A percentile compares a stretch with the other conserved stretches of the same genome.
Evolutionary conservation across 1,140 invertebrate genomes (phyloP).

Genomic region (Sweltsa coloradensis): DNA sequence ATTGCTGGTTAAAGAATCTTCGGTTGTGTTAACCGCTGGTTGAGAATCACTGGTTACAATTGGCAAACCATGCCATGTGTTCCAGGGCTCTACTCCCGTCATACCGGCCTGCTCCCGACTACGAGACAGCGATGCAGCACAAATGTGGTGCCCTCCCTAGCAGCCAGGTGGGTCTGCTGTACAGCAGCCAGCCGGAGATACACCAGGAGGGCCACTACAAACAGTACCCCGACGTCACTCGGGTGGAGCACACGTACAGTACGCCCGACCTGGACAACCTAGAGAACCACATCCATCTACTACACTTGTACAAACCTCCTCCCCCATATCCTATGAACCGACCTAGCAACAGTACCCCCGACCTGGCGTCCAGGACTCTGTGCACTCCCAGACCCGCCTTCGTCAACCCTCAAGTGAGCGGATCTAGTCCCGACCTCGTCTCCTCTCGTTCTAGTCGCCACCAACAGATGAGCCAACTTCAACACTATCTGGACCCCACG

Average conservation of each 20-base stretch:
- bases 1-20: too few species aligned
- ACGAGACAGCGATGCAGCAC: constrained; percentile 82
- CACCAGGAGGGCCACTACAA: constrained; percentile 29
- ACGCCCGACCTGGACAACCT: constrained; percentile 34
- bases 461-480: background rate
- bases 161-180: constrained; percentile 30
- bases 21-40: too few species aligned
- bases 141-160: constrained; percentile 28
- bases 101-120: constrained; percentile 85
- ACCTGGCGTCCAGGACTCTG: constrained; percentile 42
- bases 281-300: constrained; percentile 36
- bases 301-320: constrained; percentile 66
- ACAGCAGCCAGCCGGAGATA: constrained; percentile 51
- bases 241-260: constrained; percentile 24
- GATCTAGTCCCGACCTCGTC: constrained; percentile 64
- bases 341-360: constrained; percentile 64
- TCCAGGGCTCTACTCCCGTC: constrained; percentile 61
- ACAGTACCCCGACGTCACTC: constrained; percentile 23
- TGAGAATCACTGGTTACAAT: too few species aligned
- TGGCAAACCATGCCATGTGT: too few species aligned
- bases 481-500: background rate
- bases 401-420: constrained; percentile 41
- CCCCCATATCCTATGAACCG: constrained; percentile 66
- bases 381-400: constrained; percentile 18
- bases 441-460: constrained; percentile 35